Evolutionary conservation across 1,140 invertebrate genomes (phyloP).

Genomic region (Zaprionus ornatus): DNA sequence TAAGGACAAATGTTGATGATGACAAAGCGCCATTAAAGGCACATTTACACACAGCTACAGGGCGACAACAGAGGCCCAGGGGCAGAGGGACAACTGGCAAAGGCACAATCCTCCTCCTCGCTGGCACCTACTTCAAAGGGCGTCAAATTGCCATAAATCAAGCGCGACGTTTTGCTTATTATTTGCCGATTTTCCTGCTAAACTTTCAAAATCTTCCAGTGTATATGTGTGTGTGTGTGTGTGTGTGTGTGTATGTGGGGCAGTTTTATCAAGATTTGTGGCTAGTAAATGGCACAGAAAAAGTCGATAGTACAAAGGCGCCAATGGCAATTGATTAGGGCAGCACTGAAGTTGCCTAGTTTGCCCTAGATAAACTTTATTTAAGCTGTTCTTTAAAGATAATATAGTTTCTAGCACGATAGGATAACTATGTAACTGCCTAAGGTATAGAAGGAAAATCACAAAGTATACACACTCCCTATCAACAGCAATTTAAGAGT

Average conservation of each 20-base stretch:
- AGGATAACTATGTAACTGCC: background rate
- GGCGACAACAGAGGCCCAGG: background rate
- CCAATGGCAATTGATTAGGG: constrained; percentile 35
- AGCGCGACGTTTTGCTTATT: constrained; percentile 78
- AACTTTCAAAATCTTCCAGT: constrained; percentile 19
- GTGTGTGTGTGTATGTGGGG: constrained; percentile 2
- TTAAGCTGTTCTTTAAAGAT: background rate
- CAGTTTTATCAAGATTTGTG: constrained; percentile 64
- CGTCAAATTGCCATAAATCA: constrained; percentile 76
- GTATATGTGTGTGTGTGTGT: background rate
- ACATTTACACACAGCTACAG: constrained; percentile 65
- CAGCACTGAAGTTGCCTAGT: background rate
- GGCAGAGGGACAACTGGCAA: background rate
- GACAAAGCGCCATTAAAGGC: constrained; percentile 79
- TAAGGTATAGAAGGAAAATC: background rate
- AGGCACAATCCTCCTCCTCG: background rate
- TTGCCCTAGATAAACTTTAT: background rate
- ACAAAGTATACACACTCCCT: background rate
- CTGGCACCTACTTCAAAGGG: constrained; percentile 62
- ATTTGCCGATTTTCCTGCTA: constrained; percentile 72
- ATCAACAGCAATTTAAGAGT: background rate
- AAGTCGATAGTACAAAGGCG: constrained; percentile 7
- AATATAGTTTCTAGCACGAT: no score
- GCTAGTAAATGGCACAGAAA: constrained; percentile 37
- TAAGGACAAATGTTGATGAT: constrained; percentile 81